Evolutionary conservation across 2,888 invertebrate species (phyloP).

Genomic region (Smittia aterrima): DNA sequence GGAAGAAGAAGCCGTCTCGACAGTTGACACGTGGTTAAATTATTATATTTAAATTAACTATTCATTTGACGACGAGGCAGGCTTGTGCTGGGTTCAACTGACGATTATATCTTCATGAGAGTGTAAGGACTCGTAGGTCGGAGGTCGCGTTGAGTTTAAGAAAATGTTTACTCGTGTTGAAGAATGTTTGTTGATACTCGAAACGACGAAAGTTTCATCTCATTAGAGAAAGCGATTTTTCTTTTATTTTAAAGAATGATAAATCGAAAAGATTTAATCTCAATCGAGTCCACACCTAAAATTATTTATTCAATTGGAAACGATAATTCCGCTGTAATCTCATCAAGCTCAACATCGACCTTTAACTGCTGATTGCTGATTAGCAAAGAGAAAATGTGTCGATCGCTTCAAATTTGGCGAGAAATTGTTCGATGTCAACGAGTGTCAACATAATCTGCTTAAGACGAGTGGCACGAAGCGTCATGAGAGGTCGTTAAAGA

Average conservation of each 20-base stretch:
- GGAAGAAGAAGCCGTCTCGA: slow-evolving; percentile 9
- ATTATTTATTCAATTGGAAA: too few species aligned
- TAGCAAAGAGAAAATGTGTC: too few species aligned
- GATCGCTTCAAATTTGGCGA: background rate
- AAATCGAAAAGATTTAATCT: too few species aligned
- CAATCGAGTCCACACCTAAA: too few species aligned
- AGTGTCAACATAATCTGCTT: slow-evolving; percentile 30
- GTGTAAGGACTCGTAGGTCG: background rate
- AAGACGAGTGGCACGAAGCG: slow-evolving; percentile 15
- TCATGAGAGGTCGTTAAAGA: slow-evolving; percentile 28
- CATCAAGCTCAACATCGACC: too few species aligned
- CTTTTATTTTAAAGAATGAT: too few species aligned
- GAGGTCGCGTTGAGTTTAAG: background rate
- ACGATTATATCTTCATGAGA: background rate
- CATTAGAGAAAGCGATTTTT: too few species aligned
- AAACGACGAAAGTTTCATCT: too few species aligned
- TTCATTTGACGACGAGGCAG: slow-evolving; percentile 18
- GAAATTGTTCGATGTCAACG: slow-evolving; percentile 31
- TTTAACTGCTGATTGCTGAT: too few species aligned
- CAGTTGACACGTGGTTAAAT: slow-evolving; percentile 38
- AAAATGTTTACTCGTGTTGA: too few species aligned
- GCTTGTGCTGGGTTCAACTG: background rate
- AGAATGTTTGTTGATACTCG: too few species aligned
- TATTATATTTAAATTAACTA: slow-evolving; percentile 38
- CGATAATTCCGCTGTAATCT: too few species aligned